These are phyloP conservation scores for Drosophila trapezifrons DNA, from an alignment of 1,140 invertebrate genomes.

Conservation along the genomic window DNA sequence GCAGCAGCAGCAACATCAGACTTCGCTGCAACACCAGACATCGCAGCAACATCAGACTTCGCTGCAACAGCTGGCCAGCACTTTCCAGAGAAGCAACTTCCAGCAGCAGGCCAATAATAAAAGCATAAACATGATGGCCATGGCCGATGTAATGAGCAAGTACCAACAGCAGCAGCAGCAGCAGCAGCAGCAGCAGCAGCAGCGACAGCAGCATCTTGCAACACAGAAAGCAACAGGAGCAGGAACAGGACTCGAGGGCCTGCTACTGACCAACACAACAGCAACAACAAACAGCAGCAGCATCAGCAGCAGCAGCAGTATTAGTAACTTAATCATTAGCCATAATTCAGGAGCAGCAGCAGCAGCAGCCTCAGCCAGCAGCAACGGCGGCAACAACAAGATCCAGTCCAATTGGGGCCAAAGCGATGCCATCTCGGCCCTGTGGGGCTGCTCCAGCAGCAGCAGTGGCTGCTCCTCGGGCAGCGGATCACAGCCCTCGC, in stretches of 20 bases:
- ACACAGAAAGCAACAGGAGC: slow-evolving; percentile 11
- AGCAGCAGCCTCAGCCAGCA: slow-evolving; percentile 54
- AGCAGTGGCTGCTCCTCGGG: slow-evolving; percentile 78
- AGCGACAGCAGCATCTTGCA: slow-evolving; percentile 32
- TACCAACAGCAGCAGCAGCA: slow-evolving; percentile 67
- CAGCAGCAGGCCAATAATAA: slow-evolving; percentile 53
- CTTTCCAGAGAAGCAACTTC: slow-evolving; percentile 35
- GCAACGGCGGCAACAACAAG: slow-evolving; percentile 62
- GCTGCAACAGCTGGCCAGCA: slow-evolving; percentile 32
- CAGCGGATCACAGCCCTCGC: slow-evolving; percentile 76
- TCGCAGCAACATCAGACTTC: slow-evolving; percentile 25
- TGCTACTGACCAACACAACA: slow-evolving; percentile 55
- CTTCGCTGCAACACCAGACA: slow-evolving; percentile 23
- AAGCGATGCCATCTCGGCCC: slow-evolving; percentile 72
- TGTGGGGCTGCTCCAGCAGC: slow-evolving; percentile 78
- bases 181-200: slow-evolving; percentile 46
- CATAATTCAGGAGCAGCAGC: slow-evolving; percentile 74
- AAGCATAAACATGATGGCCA: slow-evolving; percentile 63
- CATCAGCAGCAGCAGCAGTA: slow-evolving; percentile 74
- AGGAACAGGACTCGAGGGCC: slow-evolving; percentile 30
- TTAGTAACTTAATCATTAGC: slow-evolving; percentile 84
- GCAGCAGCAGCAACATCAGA: slow-evolving; percentile 22
- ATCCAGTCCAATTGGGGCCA: slow-evolving; percentile 56
- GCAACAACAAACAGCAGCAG: slow-evolving; percentile 42
- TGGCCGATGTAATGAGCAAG: slow-evolving; percentile 71